Evolutionary conservation across 2,113 vertebrate species (phyloP).

Genomic region (Anarhynchus alexandrinus): DNA sequence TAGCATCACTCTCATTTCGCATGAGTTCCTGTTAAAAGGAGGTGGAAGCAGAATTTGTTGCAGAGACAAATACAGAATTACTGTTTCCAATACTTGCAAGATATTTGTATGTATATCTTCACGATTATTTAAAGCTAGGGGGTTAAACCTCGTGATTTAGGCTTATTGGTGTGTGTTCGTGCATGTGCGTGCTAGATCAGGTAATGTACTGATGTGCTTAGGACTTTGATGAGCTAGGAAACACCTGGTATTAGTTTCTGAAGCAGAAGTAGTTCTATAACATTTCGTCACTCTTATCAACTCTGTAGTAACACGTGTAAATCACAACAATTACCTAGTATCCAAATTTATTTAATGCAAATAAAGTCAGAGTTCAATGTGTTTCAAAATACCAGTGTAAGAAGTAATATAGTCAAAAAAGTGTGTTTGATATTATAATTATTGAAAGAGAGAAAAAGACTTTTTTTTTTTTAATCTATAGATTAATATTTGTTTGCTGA

Average conservation of each 20-base stretch:
- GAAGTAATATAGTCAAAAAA: background rate
- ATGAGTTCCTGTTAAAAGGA: background rate
- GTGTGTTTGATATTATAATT: background rate
- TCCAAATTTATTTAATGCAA: background rate
- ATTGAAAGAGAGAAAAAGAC: background rate
- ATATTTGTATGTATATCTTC: background rate
- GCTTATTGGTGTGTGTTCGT: background rate
- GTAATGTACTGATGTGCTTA: background rate
- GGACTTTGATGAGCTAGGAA: background rate
- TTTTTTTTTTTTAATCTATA: background rate
- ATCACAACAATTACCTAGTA: background rate
- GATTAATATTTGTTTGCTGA: background rate
- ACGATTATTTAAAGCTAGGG: background rate
- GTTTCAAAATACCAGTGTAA: background rate
- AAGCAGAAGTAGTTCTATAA: background rate
- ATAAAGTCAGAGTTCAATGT: background rate
- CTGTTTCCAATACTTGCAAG: background rate
- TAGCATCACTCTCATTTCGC: background rate
- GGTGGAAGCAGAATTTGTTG: background rate
- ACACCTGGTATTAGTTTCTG: background rate
- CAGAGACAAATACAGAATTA: background rate
- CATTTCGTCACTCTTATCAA: background rate
- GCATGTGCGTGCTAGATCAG: background rate
- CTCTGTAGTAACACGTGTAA: background rate
- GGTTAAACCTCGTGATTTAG: background rate